Base-by-base conservation (phyloP, 1,140 invertebrate genomes). In the Lordiphosa clarofinis region DNA sequence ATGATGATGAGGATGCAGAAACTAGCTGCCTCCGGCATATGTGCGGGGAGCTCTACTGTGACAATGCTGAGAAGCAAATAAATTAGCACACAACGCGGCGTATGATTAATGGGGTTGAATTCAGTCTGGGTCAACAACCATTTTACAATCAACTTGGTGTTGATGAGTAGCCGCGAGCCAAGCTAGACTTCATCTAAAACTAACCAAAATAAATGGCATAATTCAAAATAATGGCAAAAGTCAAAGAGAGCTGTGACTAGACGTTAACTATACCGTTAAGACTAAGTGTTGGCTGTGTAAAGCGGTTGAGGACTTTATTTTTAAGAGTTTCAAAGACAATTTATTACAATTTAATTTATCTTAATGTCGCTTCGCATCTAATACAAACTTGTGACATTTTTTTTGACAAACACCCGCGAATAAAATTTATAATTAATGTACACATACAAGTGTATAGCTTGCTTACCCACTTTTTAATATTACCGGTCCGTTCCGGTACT, bases 71-170 rank as follows among this genome's bases (percentile, higher is more conserved):
- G 70, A 52, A 53, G 65, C 53, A 82, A 75, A 82, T 82, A 79
- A 82, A 75, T 79, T 75, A 79, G 72, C 62, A 72, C 56, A 65
- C 75, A 73, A 82, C 76, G 58, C 57, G 24, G 72, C 75, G 76
- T 82, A 75, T 82, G 76, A 82, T 81, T 81, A 75, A 81, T 82
- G 74, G 60, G 73, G 69, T 78, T 79, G 73, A 73, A 64, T 59
- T 79, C 19, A 19, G 19, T 56, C 61, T 31, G 63, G 76, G 75
- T 81, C 76, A 81, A 81, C 76, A 81, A 60, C 64, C 75, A 82
- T 49, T 82, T 75, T 67, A 81, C 60, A 66, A 59, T 59, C 63
- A 36, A 57, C 28, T 49, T 63, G 52, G 6, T 11, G 15, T 19
- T 24, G 40, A 10, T 6, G 10, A 21, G 15, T 24, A 24, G 10